A percentile compares a stretch with the other conserved stretches of the same genome.
These are phyloP conservation scores for Himantopus leucocephalus DNA, from an alignment of 2,113 vertebrate genomes.

Conservation along the genomic window DNA sequence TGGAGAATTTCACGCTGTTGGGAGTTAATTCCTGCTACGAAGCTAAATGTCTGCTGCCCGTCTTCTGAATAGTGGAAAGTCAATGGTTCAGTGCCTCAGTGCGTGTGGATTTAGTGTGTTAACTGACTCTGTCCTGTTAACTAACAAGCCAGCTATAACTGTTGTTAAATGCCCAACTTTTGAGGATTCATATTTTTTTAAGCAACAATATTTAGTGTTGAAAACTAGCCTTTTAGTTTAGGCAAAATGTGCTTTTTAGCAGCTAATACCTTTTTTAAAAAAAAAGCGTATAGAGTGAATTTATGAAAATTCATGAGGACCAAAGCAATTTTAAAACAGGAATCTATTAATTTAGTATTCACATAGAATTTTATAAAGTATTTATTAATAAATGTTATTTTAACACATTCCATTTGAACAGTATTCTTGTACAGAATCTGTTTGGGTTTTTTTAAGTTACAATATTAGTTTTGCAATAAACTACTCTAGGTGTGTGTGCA, in stretches of 20 bases:
- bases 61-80: slow-evolving; percentile 52
- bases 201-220: slow-evolving; percentile 67
- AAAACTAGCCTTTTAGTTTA: slow-evolving; percentile 73
- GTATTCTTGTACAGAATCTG: slow-evolving; percentile 79
- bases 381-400: slow-evolving; percentile 87
- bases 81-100: slow-evolving; percentile 55
- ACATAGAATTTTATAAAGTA: slow-evolving; percentile 83
- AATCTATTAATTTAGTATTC: slow-evolving; percentile 83
- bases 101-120: slow-evolving; percentile 37
- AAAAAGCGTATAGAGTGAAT: slow-evolving; percentile 73
- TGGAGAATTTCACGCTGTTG: slow-evolving; percentile 12
- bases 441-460: slow-evolving; percentile 58
- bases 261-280: slow-evolving; percentile 69
- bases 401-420: slow-evolving; percentile 85
- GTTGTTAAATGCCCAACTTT: slow-evolving; percentile 60
- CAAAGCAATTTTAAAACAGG: slow-evolving; percentile 83
- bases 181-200: slow-evolving; percentile 72
- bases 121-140: slow-evolving; percentile 65
- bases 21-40: slow-evolving; percentile 23
- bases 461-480: slow-evolving; percentile 75
- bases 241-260: slow-evolving; percentile 73
- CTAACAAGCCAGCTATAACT: slow-evolving; percentile 71
- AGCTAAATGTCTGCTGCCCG: slow-evolving; percentile 39
- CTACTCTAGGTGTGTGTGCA: slow-evolving; percentile 64
- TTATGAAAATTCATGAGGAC: slow-evolving; percentile 80